Conservation (phyloP, 2,888 invertebrate genomes). For the Leptarthrus brevirostris region DNA sequence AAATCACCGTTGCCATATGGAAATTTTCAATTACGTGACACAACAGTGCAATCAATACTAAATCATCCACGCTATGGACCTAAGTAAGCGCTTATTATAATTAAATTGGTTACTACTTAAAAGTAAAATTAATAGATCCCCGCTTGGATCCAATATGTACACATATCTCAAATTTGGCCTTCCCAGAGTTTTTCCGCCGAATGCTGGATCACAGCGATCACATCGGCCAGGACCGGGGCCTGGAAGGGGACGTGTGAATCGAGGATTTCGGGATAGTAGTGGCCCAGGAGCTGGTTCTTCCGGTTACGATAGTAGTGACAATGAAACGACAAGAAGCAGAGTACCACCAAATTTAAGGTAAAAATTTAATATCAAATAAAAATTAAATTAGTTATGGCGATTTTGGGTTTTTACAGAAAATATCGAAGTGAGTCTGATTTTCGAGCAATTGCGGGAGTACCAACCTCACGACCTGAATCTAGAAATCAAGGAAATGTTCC, state of each 20-base stretch:
- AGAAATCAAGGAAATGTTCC: constrained; percentile 69
- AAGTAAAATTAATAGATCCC: constrained; percentile 71
- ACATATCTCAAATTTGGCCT: constrained; percentile 94
- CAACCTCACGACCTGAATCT: constrained; percentile 64
- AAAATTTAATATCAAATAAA: too few species aligned
- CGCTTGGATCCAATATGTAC: constrained; percentile 90
- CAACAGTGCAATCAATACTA: constrained; percentile 89
- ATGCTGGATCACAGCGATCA: constrained; percentile 78
- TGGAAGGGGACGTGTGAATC: constrained; percentile 70
- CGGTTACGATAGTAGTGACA: constrained; percentile 92
- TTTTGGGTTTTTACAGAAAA: constrained; percentile 71
- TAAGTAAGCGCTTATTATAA: constrained; percentile 72
- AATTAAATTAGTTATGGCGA: too few species aligned
- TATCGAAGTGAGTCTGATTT: constrained; percentile 91
- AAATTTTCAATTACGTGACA: constrained; percentile 92
- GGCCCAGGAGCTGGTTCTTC: constrained; percentile 76
- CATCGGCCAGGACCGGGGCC: constrained; percentile 67
- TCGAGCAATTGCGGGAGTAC: constrained; percentile 68
- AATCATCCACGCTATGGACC: constrained; percentile 90
- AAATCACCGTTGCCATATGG: constrained; percentile 94
- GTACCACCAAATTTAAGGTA: constrained; percentile 67
- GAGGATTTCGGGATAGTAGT: constrained; percentile 72
- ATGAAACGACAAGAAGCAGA: constrained; percentile 73
- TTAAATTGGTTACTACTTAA: neutral
- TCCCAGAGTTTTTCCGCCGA: constrained; percentile 90